Base-by-base conservation (phyloP, 2,888 invertebrate genomes). In the Linnaemya tessellans region DNA sequence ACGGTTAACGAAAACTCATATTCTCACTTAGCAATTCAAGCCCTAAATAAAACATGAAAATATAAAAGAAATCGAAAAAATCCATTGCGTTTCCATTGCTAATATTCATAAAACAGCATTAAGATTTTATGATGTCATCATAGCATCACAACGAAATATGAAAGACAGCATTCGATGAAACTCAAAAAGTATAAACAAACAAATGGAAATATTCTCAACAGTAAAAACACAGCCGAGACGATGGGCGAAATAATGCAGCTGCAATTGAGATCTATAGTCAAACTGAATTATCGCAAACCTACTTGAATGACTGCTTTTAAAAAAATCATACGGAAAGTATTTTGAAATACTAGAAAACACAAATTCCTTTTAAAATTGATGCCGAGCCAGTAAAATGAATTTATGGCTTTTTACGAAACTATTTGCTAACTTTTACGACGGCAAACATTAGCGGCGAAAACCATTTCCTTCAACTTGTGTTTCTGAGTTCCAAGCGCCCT, bases 91-190 rank as follows among this genome's bases (percentile, higher is more conserved):
- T 80, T 84, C 67, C 71, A 80, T 77, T 84, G 77, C 77, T 84
- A 84, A 80, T 84, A 84, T 84, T 84, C 84, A 84, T 80, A 84
- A 84, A 84, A 67, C 51, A 35, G 77, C 62, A 80, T 80, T 84
- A 80, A 71, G 41, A 73, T 84, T 84, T 84, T 84, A 84, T 77
- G 80, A 80, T 80, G 80, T 80, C 84, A 84, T 80, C 75, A 77
- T 60, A 84, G 64, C 67, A 35, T 46, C 20, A 35, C 38, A 51
- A 25, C 65, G 20, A 54, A 80, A 65, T 60, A 54, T 51, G 22
- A 77, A 77, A 43, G 58, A 30, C 56, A 2, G 38, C 30, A 30
- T 43, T 65, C 20, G 18, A 35, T 20, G 25, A 51, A 54, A 60
- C 70, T 54, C 43, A 18, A 5, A 38, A 58, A 30, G 20, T 13